These are phyloP conservation scores for Scaptomyza hsui DNA, from an alignment of 1,140 invertebrate genomes.

Conservation along the genomic window DNA sequence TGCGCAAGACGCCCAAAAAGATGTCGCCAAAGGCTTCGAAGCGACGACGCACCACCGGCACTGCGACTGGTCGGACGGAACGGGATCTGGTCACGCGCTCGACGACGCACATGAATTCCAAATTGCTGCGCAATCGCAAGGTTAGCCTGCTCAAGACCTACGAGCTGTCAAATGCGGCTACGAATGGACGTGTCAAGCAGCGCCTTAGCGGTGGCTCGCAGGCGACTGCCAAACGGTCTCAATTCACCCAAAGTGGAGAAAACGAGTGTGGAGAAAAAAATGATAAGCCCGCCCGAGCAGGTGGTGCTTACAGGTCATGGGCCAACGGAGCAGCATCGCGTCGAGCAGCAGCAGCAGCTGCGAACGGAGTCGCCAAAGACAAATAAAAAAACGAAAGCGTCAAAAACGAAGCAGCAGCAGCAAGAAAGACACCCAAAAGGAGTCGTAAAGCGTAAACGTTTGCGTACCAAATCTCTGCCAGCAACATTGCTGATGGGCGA, in stretches of 20 bases:
- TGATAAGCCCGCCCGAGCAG: constrained; percentile 13
- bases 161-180: constrained; percentile 45
- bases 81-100: constrained; percentile 67
- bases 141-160: constrained; percentile 64
- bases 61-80: background rate
- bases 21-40: background rate
- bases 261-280: background rate
- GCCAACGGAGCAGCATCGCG: background rate
- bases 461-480: constrained; percentile 45
- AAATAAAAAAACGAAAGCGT: background rate
- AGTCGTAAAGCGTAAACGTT: background rate
- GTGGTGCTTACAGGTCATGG: background rate
- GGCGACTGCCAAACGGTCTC: constrained; percentile 3
- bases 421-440: background rate
- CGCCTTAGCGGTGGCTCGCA: constrained; percentile 45
- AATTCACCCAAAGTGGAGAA: constrained; percentile 21
- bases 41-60: constrained; percentile 45
- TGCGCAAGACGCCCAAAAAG: constrained; percentile 13
- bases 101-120: constrained; percentile 65
- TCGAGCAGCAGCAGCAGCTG: background rate
- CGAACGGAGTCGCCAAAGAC: too few relatives aligned
- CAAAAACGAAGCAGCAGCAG: background rate
- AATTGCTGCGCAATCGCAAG: constrained; percentile 67
- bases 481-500: background rate
- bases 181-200: constrained; percentile 37